Evolutionary conservation across 2,113 vertebrate species (phyloP), one percentile per base, ranked within the genome.

Genomic region (Xenopus laevis): DNA sequence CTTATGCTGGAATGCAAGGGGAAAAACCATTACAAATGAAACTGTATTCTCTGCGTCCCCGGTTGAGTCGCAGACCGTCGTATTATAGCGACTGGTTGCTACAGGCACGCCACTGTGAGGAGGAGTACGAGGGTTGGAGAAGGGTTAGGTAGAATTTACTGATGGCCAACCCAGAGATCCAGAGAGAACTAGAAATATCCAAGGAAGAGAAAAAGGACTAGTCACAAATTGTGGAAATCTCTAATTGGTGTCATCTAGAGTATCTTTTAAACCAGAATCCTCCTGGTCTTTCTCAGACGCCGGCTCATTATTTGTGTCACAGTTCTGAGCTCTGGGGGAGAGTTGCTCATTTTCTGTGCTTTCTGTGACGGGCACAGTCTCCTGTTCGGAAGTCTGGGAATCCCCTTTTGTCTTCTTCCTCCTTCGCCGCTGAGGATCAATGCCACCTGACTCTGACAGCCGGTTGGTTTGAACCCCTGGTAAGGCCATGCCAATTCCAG

Each of bases 401-500:
- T 95, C 95, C 80, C 92, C 94, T 79, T 89, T 89, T 0, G 76
- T 81, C 83, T 93, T 95, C 91, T 96, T 97, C 82, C 92, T 95
- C 88, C 93, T 96, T 71, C 94, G 85, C 86, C 94, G 96, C 69
- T 95, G 95, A 84, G 90, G 96, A 59, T 94, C 92, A 78, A 90
- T 82, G 73, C 71, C 81, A 0, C 83, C 84, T 4, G 87, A 84
- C 71, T 94, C 92, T 0, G 80, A 86, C 83, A 80, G 87, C 70
- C 69, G 85, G 84, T 80, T 79, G 30, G 90, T 92, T 16, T 95
- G 92, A 82, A 97, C 87, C 59, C 94, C 84, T 0, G 96, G 95
- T 78, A 98, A 90, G 2, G 97, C 86, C 96, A 98, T 96, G 84
- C 97, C 93, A 10, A 97, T 92, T 44, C 96, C 91, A 4, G 95